Conservation (phyloP, 1,140 invertebrate species). For the Aphidius ervi region DNA sequence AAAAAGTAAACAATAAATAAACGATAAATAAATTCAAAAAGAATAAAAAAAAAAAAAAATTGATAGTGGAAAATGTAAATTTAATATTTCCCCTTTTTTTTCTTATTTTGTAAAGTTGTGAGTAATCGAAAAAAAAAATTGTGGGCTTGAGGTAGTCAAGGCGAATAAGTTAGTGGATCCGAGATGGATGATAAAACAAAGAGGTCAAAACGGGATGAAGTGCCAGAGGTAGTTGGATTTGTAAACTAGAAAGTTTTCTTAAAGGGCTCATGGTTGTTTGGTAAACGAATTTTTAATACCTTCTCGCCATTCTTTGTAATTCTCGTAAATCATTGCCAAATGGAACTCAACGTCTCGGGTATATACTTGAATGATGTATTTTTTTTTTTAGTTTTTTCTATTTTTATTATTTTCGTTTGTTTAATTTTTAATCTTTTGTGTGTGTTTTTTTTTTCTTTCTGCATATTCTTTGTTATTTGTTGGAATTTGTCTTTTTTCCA, state of each 20-base stretch:
- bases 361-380: background rate
- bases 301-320: conserved; percentile 15
- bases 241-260: conserved; percentile 17
- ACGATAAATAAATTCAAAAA: background rate
- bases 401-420: conserved; percentile 11
- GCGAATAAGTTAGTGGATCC: conserved; percentile 16
- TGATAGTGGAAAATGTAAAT: background rate
- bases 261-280: conserved; percentile 17
- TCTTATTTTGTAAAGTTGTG: background rate
- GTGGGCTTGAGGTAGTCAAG: background rate
- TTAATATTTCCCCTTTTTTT: too few relatives aligned
- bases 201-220: conserved; percentile 13
- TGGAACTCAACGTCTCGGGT: conserved; percentile 13
- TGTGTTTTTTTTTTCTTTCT: background rate
- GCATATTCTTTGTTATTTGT: background rate
- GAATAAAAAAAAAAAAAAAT: background rate
- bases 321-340: conserved; percentile 24
- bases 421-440: background rate
- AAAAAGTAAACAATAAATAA: background rate
- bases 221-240: background rate
- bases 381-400: background rate
- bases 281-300: conserved; percentile 27
- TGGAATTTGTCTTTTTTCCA: too few relatives aligned
- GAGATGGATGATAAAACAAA: conserved; percentile 24
- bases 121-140: conserved; percentile 3